Evolutionary conservation across 2,113 vertebrate genomes (phyloP).

Genomic region (Dipodomys stephensi): DNA sequence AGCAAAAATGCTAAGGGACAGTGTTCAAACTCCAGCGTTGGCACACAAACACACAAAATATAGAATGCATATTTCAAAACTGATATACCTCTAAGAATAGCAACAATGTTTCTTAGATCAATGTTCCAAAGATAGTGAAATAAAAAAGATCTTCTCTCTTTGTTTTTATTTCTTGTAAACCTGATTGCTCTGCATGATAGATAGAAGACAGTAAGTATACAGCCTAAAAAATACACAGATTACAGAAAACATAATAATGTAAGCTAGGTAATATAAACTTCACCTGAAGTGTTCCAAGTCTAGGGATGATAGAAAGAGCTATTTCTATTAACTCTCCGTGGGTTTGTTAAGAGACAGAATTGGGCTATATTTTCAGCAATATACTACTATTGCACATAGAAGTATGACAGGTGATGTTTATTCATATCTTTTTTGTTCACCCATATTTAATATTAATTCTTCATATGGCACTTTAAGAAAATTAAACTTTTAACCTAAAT

Average conservation of each 20-base stretch:
- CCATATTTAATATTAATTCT: conserved; percentile 43
- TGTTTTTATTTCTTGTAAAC: conserved; percentile 41
- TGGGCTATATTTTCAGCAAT: conserved; percentile 22
- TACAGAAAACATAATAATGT: not conserved
- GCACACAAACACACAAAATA: too few relatives aligned
- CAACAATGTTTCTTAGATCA: conserved; percentile 37
- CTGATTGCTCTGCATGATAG: not conserved
- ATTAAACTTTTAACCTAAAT: not conserved
- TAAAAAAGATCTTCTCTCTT: not conserved
- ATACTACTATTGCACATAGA: not conserved
- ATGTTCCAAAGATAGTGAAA: not conserved
- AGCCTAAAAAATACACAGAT: conserved; percentile 3
- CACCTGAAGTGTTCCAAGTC: not conserved
- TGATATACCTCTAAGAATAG: not conserved
- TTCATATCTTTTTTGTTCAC: conserved; percentile 48
- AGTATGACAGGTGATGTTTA: conserved; percentile 29
- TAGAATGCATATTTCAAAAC: not conserved
- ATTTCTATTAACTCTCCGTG: conserved; percentile 44
- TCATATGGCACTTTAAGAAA: not conserved
- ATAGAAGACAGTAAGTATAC: not conserved
- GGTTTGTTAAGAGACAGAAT: conserved; percentile 44
- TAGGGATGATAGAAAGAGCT: conserved; percentile 13
- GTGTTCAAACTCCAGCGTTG: too few relatives aligned
- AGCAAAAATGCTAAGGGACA: too few relatives aligned
- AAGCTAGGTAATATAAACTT: not conserved